A percentile compares a stretch with the other conserved stretches of the same genome.
Evolutionary conservation across 2,888 invertebrate species (phyloP).

Genomic region (Calephelis perditalis): DNA sequence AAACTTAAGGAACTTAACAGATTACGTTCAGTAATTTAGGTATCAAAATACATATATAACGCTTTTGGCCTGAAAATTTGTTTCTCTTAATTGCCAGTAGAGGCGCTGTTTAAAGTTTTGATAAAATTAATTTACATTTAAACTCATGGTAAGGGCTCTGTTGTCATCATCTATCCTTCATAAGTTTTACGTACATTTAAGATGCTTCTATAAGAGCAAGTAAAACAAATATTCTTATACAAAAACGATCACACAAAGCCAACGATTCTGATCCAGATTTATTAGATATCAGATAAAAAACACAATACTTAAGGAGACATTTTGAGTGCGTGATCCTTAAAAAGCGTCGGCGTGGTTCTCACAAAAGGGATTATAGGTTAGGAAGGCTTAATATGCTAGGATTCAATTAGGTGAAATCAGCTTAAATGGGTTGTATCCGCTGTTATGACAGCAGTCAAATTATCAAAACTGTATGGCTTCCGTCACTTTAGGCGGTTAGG

Average conservation of each 20-base stretch:
- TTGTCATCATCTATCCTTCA: too few relatives aligned
- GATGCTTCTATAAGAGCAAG: slow-evolving; percentile 1
- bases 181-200: too few relatives aligned
- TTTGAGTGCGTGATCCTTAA: slow-evolving; percentile 51
- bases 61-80: too few relatives aligned
- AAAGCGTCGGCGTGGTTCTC: slow-evolving; percentile 63
- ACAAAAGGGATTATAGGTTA: slow-evolving; percentile 72
- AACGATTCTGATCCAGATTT: slow-evolving; percentile 46
- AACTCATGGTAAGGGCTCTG: too few relatives aligned
- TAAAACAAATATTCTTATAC: slow-evolving; percentile 15
- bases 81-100: too few relatives aligned
- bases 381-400: slow-evolving; percentile 67
- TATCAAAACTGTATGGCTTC: slow-evolving; percentile 54
- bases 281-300: slow-evolving; percentile 42
- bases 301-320: slow-evolving; percentile 47
- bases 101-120: too few relatives aligned
- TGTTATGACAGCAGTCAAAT: slow-evolving; percentile 74
- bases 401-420: slow-evolving; percentile 77
- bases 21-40: too few relatives aligned
- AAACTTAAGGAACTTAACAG: too few relatives aligned
- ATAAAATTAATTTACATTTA: too few relatives aligned
- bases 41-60: too few relatives aligned
- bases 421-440: slow-evolving; percentile 73
- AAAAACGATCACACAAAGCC: slow-evolving; percentile 19
- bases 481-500: slow-evolving; percentile 45